phyloP scores from a whole-genome alignment of 2,888 invertebrate genomes.

The Cylloceria caligata region DNA sequence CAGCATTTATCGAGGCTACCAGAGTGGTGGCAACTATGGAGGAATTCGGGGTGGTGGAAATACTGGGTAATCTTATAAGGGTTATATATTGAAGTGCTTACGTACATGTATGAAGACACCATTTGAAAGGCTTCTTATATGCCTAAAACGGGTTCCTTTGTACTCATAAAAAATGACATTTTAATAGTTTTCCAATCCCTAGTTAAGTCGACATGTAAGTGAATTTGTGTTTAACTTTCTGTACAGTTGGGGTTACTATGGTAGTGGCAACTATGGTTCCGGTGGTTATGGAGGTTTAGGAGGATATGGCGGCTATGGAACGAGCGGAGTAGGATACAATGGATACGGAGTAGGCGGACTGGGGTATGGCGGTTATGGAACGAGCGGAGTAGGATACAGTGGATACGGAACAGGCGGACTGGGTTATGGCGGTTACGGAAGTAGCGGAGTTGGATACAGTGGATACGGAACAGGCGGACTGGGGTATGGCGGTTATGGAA shows the following conservation, averaged over 20 bases:
- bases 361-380: conserved; percentile 69
- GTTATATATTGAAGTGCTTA: background rate
- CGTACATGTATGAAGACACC: too few species aligned
- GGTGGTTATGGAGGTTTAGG: conserved; percentile 63
- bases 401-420: conserved; percentile 67
- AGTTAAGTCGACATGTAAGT: background rate
- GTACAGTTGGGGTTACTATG: conserved; percentile 75
- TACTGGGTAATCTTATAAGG: conserved; percentile 73
- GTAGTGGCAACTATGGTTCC: conserved; percentile 58
- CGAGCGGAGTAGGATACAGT: conserved; percentile 57
- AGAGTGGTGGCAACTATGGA: conserved; percentile 65
- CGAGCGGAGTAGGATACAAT: conserved; percentile 57
- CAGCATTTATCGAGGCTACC: conserved; percentile 72
- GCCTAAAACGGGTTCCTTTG: too few species aligned
- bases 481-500: conserved; percentile 64
- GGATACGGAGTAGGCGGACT: conserved; percentile 66
- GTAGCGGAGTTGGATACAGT: conserved; percentile 58
- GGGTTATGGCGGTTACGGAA: conserved; percentile 68
- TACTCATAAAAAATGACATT: background rate
- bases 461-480: conserved; percentile 66
- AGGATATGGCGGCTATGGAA: conserved; percentile 69
- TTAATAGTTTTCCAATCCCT: background rate
- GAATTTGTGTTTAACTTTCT: background rate
- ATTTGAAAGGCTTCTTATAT: background rate
- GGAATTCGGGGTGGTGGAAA: conserved; percentile 75